Conservation (phyloP, 92 coral and sea anemone genomes). For the Phenganax stokvisi region DNA sequence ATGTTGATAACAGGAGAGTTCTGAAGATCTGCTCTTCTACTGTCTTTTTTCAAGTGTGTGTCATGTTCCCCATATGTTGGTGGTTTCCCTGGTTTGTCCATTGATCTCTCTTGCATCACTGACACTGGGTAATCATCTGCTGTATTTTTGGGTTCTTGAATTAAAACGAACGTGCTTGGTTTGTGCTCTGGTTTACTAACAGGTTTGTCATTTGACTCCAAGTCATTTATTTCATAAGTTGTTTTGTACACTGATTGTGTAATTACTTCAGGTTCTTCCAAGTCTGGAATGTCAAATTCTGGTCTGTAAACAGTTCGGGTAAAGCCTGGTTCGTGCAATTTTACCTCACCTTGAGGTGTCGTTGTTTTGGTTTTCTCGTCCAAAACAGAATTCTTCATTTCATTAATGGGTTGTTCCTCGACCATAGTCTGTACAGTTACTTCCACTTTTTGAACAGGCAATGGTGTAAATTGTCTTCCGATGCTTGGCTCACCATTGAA, state of each 20-base stretch:
- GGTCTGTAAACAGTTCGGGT: not conserved
- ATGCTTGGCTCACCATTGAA: not conserved
- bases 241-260: not conserved
- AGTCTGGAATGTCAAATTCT: not conserved
- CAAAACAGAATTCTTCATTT: constrained; percentile 3
- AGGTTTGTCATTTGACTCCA: not conserved
- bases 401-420: constrained; percentile 11
- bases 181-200: no score
- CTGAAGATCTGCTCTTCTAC: no score
- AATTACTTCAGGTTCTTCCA: not conserved
- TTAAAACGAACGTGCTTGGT: no score
- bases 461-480: not conserved
- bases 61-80: no score
- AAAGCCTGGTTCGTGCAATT: not conserved
- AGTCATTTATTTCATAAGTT: not conserved
- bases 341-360: not conserved
- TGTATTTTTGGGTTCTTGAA: no score
- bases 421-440: not conserved
- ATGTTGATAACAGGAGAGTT: no score
- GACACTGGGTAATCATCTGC: no score
- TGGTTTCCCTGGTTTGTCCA: no score
- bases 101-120: no score
- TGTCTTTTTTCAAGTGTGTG: no score
- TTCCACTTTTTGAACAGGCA: not conserved
- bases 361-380: not conserved